These are phyloP conservation scores for Rhysida immarginata DNA, from an alignment of 1,140 invertebrate genomes.

Conservation along the genomic window DNA sequence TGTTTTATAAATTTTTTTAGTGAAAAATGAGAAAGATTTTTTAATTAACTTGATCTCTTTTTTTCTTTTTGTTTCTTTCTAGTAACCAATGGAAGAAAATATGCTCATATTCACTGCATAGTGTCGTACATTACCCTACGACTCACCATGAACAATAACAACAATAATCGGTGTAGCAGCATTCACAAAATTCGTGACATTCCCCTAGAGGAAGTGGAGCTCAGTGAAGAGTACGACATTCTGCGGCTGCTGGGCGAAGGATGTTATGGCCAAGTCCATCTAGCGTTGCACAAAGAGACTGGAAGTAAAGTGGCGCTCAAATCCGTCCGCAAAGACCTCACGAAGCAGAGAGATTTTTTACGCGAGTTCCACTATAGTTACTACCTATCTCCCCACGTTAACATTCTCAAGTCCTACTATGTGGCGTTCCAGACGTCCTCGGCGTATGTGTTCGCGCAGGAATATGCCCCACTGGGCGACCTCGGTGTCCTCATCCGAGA, in stretches of 20 bases:
- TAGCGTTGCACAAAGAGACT: conserved; percentile 18
- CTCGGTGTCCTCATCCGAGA: neutral
- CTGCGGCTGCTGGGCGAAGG: conserved; percentile 20
- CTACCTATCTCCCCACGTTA: conserved; percentile 37
- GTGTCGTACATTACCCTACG: no score
- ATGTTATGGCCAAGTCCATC: conserved; percentile 21
- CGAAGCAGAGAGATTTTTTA: conserved; percentile 34
- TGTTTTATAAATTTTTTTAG: no score
- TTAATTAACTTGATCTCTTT: no score
- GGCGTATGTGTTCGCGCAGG: conserved; percentile 22
- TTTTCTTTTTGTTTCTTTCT: no score
- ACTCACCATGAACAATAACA: conserved; percentile 10
- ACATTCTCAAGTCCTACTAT: conserved; percentile 34
- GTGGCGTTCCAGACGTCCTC: conserved; percentile 23
- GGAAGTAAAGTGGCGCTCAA: conserved; percentile 30
- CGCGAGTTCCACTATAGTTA: conserved; percentile 42
- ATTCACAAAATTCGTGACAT: conserved; percentile 39
- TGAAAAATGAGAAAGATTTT: no score
- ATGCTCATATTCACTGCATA: no score
- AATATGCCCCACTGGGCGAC: conserved; percentile 21
- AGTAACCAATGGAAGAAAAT: no score
- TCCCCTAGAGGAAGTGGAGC: conserved; percentile 28
- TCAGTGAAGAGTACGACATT: conserved; percentile 18
- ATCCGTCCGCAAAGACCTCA: conserved; percentile 28
- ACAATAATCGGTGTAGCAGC: conserved; percentile 11